Conservation (phyloP, 2,888 invertebrate genomes). For the Harpagoxenus sublaevis region DNA sequence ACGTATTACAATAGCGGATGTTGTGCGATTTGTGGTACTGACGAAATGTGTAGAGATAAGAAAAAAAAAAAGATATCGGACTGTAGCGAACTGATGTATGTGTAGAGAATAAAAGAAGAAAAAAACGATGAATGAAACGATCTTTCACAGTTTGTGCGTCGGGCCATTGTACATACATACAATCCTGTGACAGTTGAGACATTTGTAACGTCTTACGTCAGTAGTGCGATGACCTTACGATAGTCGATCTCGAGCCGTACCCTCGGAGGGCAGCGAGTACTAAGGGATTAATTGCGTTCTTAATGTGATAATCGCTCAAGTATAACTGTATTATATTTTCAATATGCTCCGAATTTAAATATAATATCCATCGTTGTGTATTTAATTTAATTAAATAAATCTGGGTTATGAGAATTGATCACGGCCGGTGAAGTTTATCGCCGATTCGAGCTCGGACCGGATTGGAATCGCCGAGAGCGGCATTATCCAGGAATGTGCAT, state of each 20-base stretch:
- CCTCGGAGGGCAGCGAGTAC: not conserved
- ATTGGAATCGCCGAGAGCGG: not conserved
- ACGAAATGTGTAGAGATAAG: constrained; percentile 67
- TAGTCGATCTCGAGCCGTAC: not conserved
- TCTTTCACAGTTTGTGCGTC: constrained; percentile 16
- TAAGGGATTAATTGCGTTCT: constrained; percentile 3
- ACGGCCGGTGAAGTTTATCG: not conserved
- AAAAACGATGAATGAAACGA: constrained; percentile 53
- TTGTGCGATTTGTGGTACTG: constrained; percentile 67
- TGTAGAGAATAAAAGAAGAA: constrained; percentile 73
- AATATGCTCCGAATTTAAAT: constrained; percentile 38
- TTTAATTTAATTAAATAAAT: constrained; percentile 51
- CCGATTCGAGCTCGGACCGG: not conserved
- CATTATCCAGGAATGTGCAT: not conserved
- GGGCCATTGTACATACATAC: no score
- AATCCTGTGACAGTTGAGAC: not conserved
- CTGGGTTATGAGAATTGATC: constrained; percentile 19
- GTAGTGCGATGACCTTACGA: not conserved
- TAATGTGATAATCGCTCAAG: constrained; percentile 40
- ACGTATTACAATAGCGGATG: constrained; percentile 71
- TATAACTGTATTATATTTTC: constrained; percentile 52
- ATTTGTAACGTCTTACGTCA: not conserved
- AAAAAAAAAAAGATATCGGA: constrained; percentile 62
- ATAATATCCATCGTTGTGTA: constrained; percentile 47
- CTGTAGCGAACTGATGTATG: constrained; percentile 72